Evolutionary conservation across 2,113 vertebrate genomes (phyloP).

Genomic region (Oryzias javanicus): DNA sequence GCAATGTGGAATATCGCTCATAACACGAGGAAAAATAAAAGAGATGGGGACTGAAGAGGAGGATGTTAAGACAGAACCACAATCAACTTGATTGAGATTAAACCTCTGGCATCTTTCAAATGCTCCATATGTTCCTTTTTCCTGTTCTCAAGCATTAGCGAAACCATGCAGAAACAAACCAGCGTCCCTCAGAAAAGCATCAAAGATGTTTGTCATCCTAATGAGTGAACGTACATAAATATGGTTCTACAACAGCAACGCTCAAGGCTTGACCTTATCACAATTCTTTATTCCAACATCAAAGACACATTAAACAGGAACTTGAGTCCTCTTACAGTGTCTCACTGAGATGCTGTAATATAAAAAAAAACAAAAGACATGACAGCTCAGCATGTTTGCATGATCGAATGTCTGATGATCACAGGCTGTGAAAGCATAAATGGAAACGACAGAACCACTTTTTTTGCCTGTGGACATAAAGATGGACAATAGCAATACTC

Average conservation of each 20-base stretch:
- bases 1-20: no score
- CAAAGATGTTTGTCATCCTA: constrained; percentile 23
- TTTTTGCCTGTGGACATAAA: constrained; percentile 11
- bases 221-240: constrained; percentile 26
- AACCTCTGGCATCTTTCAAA: constrained; percentile 10
- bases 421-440: constrained; percentile 29
- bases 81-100: constrained; percentile 7
- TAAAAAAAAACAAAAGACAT: constrained; percentile 42
- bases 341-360: constrained; percentile 35
- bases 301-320: constrained; percentile 52
- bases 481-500: constrained; percentile 10
- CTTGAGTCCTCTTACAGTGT: constrained; percentile 13
- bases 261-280: no score
- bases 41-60: neutral
- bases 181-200: constrained; percentile 9
- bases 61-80: neutral
- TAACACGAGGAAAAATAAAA: no score
- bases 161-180: constrained; percentile 23
- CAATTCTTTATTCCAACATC: constrained; percentile 31
- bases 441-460: constrained; percentile 1
- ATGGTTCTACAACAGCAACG: constrained; percentile 45
- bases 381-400: constrained; percentile 12
- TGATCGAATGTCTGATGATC: constrained; percentile 31
- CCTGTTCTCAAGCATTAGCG: constrained; percentile 6
- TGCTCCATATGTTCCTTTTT: neutral